A percentile compares a stretch with the other conserved stretches of the same genome.
Conservation (phyloP, 2,797 vertebrate genomes). For the Hydrophis major region DNA sequence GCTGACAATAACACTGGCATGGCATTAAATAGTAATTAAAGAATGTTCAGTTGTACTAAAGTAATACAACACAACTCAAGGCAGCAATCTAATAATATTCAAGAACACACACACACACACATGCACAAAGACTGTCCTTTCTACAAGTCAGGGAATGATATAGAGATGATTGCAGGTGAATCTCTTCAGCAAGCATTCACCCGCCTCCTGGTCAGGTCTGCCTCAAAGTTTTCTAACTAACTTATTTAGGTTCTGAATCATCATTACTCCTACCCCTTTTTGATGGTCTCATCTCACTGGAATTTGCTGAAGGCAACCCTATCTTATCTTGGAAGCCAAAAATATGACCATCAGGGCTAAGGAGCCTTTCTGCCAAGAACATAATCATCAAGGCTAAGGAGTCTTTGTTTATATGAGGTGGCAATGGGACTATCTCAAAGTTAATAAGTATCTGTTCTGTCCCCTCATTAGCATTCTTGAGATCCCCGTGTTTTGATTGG, state of each 20-base stretch:
- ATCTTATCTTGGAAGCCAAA: background rate
- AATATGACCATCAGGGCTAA: background rate
- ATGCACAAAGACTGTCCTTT: background rate
- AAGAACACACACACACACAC: background rate
- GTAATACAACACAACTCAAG: background rate
- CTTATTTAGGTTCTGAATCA: background rate
- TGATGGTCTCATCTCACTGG: background rate
- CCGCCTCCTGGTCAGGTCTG: background rate
- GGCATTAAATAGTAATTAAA: background rate
- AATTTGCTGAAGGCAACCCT: background rate
- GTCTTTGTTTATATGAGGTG: background rate
- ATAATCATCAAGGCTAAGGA: too few relatives aligned
- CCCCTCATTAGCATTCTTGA: too few relatives aligned
- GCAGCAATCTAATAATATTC: background rate
- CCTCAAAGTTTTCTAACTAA: background rate
- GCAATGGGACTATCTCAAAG: background rate
- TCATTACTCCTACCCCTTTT: background rate
- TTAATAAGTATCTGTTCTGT: background rate
- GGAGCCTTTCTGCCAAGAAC: background rate
- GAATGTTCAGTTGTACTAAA: background rate
- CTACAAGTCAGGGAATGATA: background rate
- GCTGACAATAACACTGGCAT: background rate
- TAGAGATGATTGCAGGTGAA: too few relatives aligned
- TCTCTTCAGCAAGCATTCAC: background rate
- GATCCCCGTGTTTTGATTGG: too few relatives aligned